phyloP scores from a whole-genome alignment of 2,797 vertebrate species.

The Notolepis coatsorum region DNA sequence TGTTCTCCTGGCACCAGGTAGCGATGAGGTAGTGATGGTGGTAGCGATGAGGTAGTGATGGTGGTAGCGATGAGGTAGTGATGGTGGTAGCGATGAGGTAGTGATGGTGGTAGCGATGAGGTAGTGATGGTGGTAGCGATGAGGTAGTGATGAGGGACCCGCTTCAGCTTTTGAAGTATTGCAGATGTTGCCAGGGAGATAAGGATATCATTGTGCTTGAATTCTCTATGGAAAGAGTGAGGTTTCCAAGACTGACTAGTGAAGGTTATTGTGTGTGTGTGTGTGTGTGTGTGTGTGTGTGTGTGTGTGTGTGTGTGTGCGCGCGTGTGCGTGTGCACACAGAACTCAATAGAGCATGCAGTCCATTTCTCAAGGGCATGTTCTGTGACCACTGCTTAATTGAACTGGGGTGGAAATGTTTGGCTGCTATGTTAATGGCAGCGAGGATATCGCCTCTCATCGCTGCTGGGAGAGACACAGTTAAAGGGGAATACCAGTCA shows the following conservation, averaged over 20 bases:
- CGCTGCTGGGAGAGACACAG: conserved; percentile 37
- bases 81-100: too few species aligned
- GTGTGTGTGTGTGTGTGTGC: too few species aligned
- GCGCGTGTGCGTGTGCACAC: too few species aligned
- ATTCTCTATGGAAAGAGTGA: conserved; percentile 76
- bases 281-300: too few species aligned
- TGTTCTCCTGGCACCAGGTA: too few species aligned
- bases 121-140: conserved; percentile 75
- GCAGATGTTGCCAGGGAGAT: conserved; percentile 82
- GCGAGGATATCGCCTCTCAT: conserved; percentile 51
- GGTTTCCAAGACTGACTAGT: conserved; percentile 68
- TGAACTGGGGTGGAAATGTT: conserved; percentile 68
- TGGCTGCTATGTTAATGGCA: conserved; percentile 56
- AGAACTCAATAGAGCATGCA: conserved; percentile 69
- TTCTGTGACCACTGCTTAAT: conserved; percentile 72
- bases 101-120: not conserved
- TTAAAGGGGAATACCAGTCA: conserved; percentile 43
- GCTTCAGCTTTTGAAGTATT: conserved; percentile 78
- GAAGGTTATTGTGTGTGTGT: conserved; percentile 77
- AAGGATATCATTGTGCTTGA: conserved; percentile 78
- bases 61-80: too few species aligned
- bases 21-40: too few species aligned
- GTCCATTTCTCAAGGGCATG: conserved; percentile 76
- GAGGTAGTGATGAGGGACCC: conserved; percentile 71
- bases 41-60: too few species aligned